Base-by-base conservation (phyloP, 2,113 vertebrate genomes). In the Podiceps cristatus region DNA sequence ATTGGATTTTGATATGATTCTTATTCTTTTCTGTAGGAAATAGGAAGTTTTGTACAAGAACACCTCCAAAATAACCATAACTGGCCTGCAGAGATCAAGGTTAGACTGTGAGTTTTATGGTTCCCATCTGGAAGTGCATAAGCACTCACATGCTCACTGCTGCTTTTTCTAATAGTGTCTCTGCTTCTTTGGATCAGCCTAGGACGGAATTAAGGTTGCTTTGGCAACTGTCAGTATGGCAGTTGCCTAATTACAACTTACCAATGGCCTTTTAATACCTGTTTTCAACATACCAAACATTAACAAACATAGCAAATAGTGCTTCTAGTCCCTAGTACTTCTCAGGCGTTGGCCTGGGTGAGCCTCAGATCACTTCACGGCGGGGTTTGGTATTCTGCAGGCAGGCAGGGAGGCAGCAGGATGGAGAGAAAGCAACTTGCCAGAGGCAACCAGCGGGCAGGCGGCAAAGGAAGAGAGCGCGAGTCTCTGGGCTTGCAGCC, bases 391-490 rank as follows among this genome's bases (percentile, higher is more conserved):
- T n/a, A 9, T 72, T 86, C 79, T 76, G 63, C 58, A 63, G 82
- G 71, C 60, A 56, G 77, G 55, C 4, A 0, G 23, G 76, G 29
- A 73, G 49, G 35, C 73, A 69, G 64, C 52, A 42, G 84, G 35
- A 47, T 0, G 0, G 42, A 49, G 47, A 37, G 50, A 66, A 42
- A 42, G 74, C 18, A 24, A 17, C 56, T 79, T 79, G 52, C 52
- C 80, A 37, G 52, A 35, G 86, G 62, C 67, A 49, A 11, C n/a
- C 42, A 50, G 12, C 0, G 0, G 17, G 31, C 0, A 0, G 75
- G 58, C 28, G 31, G 80, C 66, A 68, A 0, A 58, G 37, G 59
- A 74, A 37, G 53, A 27, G 60, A 83, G 35, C 0, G 0, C n/a
- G 15, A 17, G 62, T 55, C 12, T 35, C 60, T 74, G 47, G 78